A percentile compares a stretch with the other conserved stretches of the same genome.
Conservation (phyloP, 2,797 vertebrate genomes). For the Spinus pinus region DNA sequence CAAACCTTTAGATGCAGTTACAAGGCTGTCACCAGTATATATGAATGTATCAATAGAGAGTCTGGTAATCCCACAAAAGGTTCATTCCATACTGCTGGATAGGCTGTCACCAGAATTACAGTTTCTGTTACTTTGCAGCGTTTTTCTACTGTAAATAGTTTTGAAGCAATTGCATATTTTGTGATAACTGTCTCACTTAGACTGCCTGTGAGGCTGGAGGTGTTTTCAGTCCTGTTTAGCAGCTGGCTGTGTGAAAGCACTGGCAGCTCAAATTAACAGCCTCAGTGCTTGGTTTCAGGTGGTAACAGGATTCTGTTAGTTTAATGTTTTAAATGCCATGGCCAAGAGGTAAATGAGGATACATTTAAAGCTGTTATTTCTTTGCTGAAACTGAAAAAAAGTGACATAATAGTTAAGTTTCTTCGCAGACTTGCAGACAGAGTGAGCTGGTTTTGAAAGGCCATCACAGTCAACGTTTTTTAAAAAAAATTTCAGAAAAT, state of each 20-base stretch:
- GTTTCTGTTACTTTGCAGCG: constrained; percentile 18
- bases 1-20: neutral
- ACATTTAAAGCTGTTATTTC: neutral
- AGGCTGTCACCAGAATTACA: neutral
- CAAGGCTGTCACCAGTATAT: neutral
- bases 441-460: neutral
- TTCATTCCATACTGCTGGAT: neutral
- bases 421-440: neutral
- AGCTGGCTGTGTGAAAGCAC: neutral
- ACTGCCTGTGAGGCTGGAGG: neutral
- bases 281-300: neutral
- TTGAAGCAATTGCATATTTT: neutral
- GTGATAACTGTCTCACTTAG: neutral
- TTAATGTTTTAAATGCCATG: neutral
- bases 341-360: neutral
- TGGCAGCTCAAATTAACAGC: neutral
- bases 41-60: neutral
- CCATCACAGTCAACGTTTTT: neutral
- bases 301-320: neutral
- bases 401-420: neutral
- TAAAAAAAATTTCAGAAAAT: neutral
- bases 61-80: constrained; percentile 21
- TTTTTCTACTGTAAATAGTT: constrained; percentile 51
- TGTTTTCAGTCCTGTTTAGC: neutral
- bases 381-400: neutral